Percentiles rank a stretch among this genome's conserved stretches.
These are phyloP conservation scores for Miniopterus natalensis DNA, from an alignment of 2,113 vertebrate species.

Conservation along the genomic window DNA sequence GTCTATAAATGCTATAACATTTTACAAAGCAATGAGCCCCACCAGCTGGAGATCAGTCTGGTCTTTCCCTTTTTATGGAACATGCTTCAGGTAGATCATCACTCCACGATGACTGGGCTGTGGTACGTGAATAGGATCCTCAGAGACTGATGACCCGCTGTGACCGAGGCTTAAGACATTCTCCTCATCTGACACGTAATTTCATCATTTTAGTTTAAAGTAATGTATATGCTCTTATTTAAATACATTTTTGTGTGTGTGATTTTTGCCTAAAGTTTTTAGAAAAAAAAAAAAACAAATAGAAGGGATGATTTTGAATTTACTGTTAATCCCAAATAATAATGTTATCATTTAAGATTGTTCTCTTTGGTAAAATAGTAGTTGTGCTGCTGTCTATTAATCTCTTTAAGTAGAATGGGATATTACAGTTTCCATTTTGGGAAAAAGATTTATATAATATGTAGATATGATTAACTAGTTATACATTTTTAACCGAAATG, in stretches of 20 bases:
- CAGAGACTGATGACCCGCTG: neutral
- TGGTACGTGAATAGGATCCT: neutral
- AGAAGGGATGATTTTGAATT: neutral
- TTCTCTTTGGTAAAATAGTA: neutral
- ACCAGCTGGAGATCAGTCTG: neutral
- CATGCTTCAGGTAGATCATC: neutral
- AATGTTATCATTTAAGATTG: neutral
- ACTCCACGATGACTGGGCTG: neutral
- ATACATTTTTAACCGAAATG: neutral
- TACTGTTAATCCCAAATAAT: neutral
- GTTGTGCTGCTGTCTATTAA: neutral
- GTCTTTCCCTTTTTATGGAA: neutral
- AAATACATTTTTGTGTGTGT: neutral
- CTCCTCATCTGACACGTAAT: neutral
- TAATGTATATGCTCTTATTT: neutral
- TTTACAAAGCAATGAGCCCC: neutral
- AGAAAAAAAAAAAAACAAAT: neutral
- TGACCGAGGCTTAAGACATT: neutral
- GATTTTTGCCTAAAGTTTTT: neutral
- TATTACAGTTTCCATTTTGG: neutral
- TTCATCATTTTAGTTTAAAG: neutral
- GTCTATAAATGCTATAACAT: neutral
- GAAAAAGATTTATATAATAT: neutral
- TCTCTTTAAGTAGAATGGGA: neutral
- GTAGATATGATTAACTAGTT: neutral